Evolutionary conservation across 2,888 invertebrate genomes (phyloP).

Genomic region (Gibbula magus): DNA sequence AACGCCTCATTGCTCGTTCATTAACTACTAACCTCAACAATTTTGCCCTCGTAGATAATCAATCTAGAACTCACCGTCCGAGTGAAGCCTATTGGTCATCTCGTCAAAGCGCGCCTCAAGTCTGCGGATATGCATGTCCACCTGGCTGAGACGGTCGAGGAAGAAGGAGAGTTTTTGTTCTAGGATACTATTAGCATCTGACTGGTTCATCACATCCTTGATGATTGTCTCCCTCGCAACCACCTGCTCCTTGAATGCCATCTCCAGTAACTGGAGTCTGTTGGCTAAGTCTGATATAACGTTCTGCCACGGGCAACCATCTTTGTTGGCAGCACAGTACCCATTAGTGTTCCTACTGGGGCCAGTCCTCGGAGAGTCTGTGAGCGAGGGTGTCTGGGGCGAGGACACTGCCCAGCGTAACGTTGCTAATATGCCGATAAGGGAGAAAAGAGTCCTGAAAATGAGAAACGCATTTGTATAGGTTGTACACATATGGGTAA

Average conservation of each 20-base stretch:
- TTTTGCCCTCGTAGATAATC: too few relatives aligned
- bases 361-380: neutral
- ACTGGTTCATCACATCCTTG: slow-evolving; percentile 56
- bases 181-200: slow-evolving; percentile 49
- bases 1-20: too few relatives aligned
- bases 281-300: slow-evolving; percentile 61
- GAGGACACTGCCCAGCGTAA: slow-evolving; percentile 43
- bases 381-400: slow-evolving; percentile 27
- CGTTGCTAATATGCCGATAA: slow-evolving; percentile 47
- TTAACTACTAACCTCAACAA: too few relatives aligned
- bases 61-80: slow-evolving; percentile 46
- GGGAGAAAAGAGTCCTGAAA: slow-evolving; percentile 51
- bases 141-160: slow-evolving; percentile 48
- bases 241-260: slow-evolving; percentile 67
- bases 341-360: neutral
- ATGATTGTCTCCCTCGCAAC: slow-evolving; percentile 57
- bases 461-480: neutral
- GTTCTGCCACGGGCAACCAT: slow-evolving; percentile 50
- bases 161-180: slow-evolving; percentile 48
- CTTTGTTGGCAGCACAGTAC: slow-evolving; percentile 13
- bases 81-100: slow-evolving; percentile 44
- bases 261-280: slow-evolving; percentile 61
- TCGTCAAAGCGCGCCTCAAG: slow-evolving; percentile 41
- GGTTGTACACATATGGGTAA: too few relatives aligned
- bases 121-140: slow-evolving; percentile 41